These are phyloP conservation scores for Oithona nana DNA, from an alignment of 2,888 invertebrate species.

Conservation along the genomic window DNA sequence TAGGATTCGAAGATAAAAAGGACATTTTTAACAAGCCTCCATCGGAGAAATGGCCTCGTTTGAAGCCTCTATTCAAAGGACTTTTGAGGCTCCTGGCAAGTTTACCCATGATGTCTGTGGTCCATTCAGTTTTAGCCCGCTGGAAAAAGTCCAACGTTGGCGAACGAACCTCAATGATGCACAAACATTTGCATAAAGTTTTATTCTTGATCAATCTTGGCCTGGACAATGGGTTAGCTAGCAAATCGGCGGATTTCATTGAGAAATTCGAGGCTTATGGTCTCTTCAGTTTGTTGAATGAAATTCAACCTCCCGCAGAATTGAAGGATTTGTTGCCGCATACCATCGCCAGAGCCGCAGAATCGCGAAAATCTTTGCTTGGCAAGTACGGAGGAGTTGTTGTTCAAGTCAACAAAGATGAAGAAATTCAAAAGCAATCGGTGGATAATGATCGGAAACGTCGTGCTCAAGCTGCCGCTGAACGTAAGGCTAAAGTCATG, in stretches of 20 bases:
- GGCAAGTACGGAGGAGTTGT: background rate
- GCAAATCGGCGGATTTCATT: too few species aligned
- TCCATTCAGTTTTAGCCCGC: background rate
- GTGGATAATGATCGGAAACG: background rate
- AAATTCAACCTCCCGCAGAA: background rate
- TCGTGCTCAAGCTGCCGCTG: constrained; percentile 51
- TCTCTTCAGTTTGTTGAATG: too few species aligned
- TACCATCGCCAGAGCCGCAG: background rate
- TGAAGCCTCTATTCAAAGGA: constrained; percentile 2
- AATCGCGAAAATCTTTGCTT: background rate
- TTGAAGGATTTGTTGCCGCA: background rate
- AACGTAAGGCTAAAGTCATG: constrained; percentile 67
- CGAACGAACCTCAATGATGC: background rate
- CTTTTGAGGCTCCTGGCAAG: background rate
- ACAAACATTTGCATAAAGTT: background rate
- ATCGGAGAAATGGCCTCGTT: background rate
- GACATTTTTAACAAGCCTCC: background rate
- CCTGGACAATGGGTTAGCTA: too few species aligned
- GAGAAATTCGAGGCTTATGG: too few species aligned
- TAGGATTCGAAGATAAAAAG: background rate
- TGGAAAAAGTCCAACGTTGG: background rate
- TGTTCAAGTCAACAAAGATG: too few species aligned
- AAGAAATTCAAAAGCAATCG: background rate
- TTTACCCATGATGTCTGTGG: constrained; percentile 3
- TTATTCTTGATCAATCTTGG: background rate